Conservation (phyloP, 2,113 vertebrate species). For the Actenoides hombroni region DNA sequence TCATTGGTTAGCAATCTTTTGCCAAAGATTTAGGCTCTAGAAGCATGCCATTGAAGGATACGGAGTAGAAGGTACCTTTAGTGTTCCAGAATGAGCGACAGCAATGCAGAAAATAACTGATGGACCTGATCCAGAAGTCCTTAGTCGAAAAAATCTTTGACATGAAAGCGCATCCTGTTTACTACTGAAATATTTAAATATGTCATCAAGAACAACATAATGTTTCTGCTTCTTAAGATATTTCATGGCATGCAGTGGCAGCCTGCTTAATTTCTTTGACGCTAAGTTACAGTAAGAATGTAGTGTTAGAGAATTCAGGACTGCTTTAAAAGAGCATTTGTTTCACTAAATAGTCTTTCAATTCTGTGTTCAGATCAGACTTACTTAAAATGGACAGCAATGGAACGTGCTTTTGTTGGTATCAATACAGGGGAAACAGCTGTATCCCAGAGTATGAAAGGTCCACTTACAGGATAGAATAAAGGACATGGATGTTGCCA, state of each 20-base stretch:
- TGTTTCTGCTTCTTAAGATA: not conserved
- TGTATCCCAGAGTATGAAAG: rapidly evolving
- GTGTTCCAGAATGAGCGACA: not conserved
- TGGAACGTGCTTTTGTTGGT: not conserved
- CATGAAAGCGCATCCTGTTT: not conserved
- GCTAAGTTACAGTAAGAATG: not conserved
- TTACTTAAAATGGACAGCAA: not conserved
- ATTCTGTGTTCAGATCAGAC: not conserved
- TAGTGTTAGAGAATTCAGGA: not conserved
- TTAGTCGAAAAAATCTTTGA: not conserved
- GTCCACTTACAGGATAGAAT: not conserved
- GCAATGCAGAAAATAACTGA: not conserved
- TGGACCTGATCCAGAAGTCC: not conserved
- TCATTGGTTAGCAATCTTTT: not conserved
- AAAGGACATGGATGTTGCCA: not conserved
- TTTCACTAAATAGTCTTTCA: not conserved
- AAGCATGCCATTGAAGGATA: not conserved
- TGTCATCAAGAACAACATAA: not conserved
- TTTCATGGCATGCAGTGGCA: not conserved
- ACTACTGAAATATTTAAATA: not conserved
- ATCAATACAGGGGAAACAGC: not conserved
- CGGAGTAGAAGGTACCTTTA: not conserved
- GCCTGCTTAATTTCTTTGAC: not conserved
- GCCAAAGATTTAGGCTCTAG: not conserved
- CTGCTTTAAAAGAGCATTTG: not conserved